These are phyloP conservation scores for Schizopygopsis pylzovi DNA, from an alignment of 2,797 vertebrate species.

Conservation along the genomic window DNA sequence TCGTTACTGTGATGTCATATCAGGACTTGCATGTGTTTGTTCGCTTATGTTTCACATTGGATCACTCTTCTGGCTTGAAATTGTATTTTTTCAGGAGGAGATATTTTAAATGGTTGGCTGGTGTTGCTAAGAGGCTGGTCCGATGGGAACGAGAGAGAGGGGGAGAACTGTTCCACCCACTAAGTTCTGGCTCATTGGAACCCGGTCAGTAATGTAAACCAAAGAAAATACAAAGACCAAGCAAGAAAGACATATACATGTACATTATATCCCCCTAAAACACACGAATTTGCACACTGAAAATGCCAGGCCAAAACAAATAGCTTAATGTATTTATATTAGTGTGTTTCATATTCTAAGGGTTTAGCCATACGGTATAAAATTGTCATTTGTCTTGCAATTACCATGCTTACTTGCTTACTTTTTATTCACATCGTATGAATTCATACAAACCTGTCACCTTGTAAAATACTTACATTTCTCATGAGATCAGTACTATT, in stretches of 20 bases:
- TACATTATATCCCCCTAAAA: neutral
- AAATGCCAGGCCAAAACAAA: slow-evolving; percentile 23
- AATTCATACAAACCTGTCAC: neutral
- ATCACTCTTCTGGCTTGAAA: slow-evolving; percentile 16
- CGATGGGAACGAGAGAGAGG: slow-evolving; percentile 36
- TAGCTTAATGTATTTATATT: neutral
- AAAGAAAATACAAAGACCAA: slow-evolving; percentile 49
- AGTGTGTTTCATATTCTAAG: neutral
- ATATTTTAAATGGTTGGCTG: slow-evolving; percentile 43
- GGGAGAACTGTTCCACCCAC: slow-evolving; percentile 48
- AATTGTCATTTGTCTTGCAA: neutral
- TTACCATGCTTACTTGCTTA: neutral
- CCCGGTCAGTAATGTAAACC: slow-evolving; percentile 47
- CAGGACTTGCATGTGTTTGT: slow-evolving; percentile 36
- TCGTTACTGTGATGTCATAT: slow-evolving; percentile 37
- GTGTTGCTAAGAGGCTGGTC: slow-evolving; percentile 43
- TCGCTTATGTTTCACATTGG: slow-evolving; percentile 21
- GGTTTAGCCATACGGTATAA: neutral
- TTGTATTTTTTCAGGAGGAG: slow-evolving; percentile 41
- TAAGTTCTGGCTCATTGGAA: slow-evolving; percentile 51
- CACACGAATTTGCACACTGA: neutral
- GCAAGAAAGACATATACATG: slow-evolving; percentile 1
- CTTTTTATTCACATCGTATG: neutral
- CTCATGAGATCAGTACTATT: neutral
- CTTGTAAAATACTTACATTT: neutral